Conservation (phyloP, 2,888 invertebrate genomes). For the Cepaea hortensis region DNA sequence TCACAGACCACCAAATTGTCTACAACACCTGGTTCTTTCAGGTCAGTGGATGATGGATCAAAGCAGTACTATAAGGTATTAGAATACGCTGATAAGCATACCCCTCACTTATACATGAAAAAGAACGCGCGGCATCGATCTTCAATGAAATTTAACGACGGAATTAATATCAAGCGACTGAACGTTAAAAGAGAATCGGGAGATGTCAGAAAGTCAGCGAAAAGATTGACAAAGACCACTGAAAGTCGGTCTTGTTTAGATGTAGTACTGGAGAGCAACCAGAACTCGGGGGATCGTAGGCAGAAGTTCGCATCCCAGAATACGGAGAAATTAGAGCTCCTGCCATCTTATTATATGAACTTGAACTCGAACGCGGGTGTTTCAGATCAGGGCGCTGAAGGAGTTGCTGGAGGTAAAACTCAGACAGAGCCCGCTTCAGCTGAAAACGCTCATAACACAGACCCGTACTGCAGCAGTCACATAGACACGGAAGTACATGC, state of each 20-base stretch:
- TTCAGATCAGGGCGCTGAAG: neutral
- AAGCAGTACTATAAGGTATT: neutral
- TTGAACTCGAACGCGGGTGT: constrained; percentile 36
- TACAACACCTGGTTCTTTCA: neutral
- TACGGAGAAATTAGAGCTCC: neutral
- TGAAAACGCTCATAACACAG: neutral
- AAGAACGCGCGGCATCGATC: neutral
- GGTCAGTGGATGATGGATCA: neutral
- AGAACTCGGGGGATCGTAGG: neutral
- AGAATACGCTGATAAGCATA: no score
- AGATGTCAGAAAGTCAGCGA: neutral
- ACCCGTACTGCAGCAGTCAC: neutral
- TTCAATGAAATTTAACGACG: neutral
- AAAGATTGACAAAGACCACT: neutral
- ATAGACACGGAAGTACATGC: neutral
- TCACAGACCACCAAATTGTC: no score
- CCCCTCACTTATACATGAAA: neutral
- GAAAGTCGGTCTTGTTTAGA: neutral
- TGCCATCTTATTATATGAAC: constrained; percentile 18
- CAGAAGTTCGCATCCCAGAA: no score
- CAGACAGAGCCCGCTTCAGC: neutral
- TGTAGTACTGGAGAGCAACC: neutral
- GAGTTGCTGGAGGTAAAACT: neutral
- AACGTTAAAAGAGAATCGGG: neutral
- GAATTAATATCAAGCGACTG: neutral